Base-by-base conservation (phyloP, 2,797 vertebrate species). In the Falco rusticolus region DNA sequence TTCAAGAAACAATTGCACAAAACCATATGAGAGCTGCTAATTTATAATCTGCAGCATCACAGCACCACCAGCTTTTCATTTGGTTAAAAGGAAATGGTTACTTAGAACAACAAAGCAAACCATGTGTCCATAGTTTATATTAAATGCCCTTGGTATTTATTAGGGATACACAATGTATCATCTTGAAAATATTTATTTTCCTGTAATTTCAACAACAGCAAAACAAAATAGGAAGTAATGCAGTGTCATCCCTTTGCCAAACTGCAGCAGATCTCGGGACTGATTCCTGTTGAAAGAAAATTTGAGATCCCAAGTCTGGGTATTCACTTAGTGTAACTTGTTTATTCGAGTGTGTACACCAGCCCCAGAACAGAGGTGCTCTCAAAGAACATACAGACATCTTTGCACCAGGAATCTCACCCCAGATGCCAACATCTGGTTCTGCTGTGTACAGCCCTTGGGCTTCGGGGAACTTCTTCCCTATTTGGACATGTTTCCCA, bases 1-100 rank as follows among this genome's bases (percentile, higher is more conserved):
- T 98, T 94, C 96, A 69, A 93, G 90, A 97, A 84, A 97, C 93
- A 91, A 97, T 97, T 95, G 89, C 94, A 90, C 68, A 77, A 72
- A 94, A 26, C 72, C 79, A 51, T 53, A 86, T 50, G 76, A 95
- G 90, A 97, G 82, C 83, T 85, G 94, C 91, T 96, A 93, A 96
- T 97, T 97, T 97, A 96, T 89, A 94, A 94, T 93, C 69, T 74
- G 34, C 72, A 64, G 68, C 48, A 78, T 94, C 79, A 54, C 66
- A 83, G 53, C 81, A 71, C 41, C 94, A 84, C 60, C 65, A 84
- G 83, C 69, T 83, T 92, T 51, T 71, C 94, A 87, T 96, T 90
- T 78, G 69, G 76, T 94, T 96, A 75, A 80, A 82, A 95, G 97
- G 96, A 96, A 91, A 89, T 19, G 11, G 87, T 65, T 92, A 83